A percentile compares a stretch with the other conserved stretches of the same genome.
Evolutionary conservation across 1,140 invertebrate species (phyloP).

Genomic region (Drosophila kohkoa): DNA sequence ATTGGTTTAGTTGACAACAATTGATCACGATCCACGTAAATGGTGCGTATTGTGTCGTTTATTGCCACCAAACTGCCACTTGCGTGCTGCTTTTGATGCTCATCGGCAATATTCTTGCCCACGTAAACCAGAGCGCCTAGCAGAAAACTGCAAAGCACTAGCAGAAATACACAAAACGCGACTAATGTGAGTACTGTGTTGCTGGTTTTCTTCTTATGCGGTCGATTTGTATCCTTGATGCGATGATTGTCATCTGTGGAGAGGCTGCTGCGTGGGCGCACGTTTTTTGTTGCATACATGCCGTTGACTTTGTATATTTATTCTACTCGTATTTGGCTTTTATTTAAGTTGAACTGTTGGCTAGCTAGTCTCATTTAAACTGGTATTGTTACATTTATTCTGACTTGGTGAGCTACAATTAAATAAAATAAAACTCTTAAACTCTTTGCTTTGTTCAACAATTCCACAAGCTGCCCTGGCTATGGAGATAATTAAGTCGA

Average conservation of each 20-base stretch:
- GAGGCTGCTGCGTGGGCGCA: constrained; percentile 80
- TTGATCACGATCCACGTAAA: constrained; percentile 69
- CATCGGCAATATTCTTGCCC: constrained; percentile 84
- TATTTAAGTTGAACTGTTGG: constrained; percentile 13
- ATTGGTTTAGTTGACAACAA: constrained; percentile 77
- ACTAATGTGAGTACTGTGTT: constrained; percentile 80
- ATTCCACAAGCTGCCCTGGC: constrained; percentile 16
- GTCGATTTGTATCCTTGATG: constrained; percentile 74
- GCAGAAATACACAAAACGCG: constrained; percentile 85
- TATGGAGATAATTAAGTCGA: constrained; percentile 24
- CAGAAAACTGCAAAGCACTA: constrained; percentile 85
- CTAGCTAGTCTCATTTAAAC: constrained; percentile 43
- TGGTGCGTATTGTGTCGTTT: constrained; percentile 53
- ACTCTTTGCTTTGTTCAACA: constrained; percentile 5
- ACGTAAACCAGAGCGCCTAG: constrained; percentile 85
- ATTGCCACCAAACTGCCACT: constrained; percentile 24
- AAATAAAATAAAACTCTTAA: neutral
- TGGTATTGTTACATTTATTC: constrained; percentile 28
- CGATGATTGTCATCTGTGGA: constrained; percentile 83
- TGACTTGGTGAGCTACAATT: constrained; percentile 28
- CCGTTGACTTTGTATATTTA: constrained; percentile 41
- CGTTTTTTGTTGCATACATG: constrained; percentile 78
- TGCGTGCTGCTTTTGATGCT: constrained; percentile 63
- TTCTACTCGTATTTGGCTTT: constrained; percentile 29
- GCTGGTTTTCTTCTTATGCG: constrained; percentile 61